These are phyloP conservation scores for Osmerus eperlanus DNA, from an alignment of 2,113 vertebrate genomes.

Conservation along the genomic window DNA sequence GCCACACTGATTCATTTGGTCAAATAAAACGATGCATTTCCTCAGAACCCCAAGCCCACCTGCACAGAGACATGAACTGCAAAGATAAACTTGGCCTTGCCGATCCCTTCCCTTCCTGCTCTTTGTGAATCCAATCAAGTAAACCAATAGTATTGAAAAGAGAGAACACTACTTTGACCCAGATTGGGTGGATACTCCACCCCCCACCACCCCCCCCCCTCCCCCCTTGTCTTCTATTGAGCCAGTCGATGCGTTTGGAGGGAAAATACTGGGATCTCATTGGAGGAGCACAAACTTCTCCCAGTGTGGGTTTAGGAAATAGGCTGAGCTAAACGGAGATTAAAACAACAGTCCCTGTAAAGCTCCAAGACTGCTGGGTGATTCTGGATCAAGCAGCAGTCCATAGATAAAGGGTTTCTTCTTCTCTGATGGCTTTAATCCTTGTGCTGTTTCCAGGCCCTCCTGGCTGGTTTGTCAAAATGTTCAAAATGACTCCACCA, in stretches of 20 bases:
- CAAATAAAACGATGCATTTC: too few species aligned
- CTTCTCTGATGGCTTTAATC: slow-evolving; percentile 61
- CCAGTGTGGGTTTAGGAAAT: slow-evolving; percentile 49
- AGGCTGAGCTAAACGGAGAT: slow-evolving; percentile 56
- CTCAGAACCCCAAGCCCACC: too few species aligned
- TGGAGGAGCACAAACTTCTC: slow-evolving; percentile 39
- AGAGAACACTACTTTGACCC: not conserved
- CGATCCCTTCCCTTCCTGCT: not conserved
- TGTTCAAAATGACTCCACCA: too few species aligned
- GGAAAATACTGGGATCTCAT: slow-evolving; percentile 40
- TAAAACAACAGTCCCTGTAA: slow-evolving; percentile 47
- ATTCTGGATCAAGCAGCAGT: slow-evolving; percentile 58
- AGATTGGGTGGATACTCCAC: slow-evolving; percentile 22
- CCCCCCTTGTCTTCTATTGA: too few species aligned
- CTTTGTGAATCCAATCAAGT: too few species aligned
- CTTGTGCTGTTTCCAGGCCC: slow-evolving; percentile 46
- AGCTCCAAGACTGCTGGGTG: slow-evolving; percentile 52
- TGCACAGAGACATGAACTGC: not conserved
- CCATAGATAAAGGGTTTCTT: slow-evolving; percentile 57
- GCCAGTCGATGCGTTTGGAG: too few species aligned
- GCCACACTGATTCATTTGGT: too few species aligned
- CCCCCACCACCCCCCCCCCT: too few species aligned
- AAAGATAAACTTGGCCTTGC: not conserved
- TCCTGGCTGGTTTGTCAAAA: slow-evolving; percentile 14
- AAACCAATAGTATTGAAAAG: too few species aligned